Conservation (phyloP, 2,113 vertebrate genomes). For the Nestor notabilis region DNA sequence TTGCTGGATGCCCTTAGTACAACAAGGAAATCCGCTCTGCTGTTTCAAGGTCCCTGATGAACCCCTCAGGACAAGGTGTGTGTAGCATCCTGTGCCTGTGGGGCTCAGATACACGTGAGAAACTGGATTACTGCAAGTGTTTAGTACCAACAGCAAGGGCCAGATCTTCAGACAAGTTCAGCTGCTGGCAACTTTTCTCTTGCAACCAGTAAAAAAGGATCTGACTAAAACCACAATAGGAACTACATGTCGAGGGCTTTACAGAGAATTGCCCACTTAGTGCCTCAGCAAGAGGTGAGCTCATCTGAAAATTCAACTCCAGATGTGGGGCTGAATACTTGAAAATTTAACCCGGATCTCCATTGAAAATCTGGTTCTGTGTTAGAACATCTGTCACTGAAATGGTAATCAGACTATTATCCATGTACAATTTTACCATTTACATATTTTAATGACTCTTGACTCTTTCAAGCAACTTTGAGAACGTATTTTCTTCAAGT, state of each 20-base stretch:
- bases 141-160: not conserved
- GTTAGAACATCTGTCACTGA: constrained; percentile 67
- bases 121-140: not conserved
- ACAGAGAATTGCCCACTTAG: constrained; percentile 41
- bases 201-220: not conserved
- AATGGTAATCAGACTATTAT: constrained; percentile 68
- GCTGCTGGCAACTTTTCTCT: not conserved
- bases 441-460: constrained; percentile 68
- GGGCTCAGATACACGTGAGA: not conserved
- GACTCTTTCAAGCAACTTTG: constrained; percentile 51
- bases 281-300: constrained; percentile 39
- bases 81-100: not conserved
- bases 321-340: constrained; percentile 68
- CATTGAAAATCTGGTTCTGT: constrained; percentile 67
- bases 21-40: not conserved
- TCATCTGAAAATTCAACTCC: constrained; percentile 64
- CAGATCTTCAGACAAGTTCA: not conserved
- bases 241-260: not conserved
- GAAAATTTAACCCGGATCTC: constrained; percentile 70
- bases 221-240: not conserved
- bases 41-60: not conserved
- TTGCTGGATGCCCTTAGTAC: no score
- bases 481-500: constrained; percentile 7
- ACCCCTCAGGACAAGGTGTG: fast-evolving
- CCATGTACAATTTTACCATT: constrained; percentile 57